Conservation (phyloP, 2,113 vertebrate species). For the Reinhardtius hippoglossoides region DNA sequence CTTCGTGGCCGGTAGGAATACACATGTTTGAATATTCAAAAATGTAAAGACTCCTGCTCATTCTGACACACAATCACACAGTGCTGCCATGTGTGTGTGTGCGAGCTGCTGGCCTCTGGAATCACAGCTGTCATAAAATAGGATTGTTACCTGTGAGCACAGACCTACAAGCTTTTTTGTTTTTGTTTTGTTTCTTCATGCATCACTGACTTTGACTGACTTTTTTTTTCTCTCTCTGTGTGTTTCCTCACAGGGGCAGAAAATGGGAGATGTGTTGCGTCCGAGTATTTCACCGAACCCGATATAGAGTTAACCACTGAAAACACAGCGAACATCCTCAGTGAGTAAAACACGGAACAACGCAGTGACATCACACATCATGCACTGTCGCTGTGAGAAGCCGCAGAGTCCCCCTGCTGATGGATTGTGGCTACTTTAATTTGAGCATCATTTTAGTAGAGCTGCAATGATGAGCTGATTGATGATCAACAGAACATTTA, state of each 20-base stretch:
- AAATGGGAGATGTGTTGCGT: slow-evolving; percentile 91
- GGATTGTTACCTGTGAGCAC: slow-evolving; percentile 53
- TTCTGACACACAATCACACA: background rate
- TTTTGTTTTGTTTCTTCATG: slow-evolving; percentile 39
- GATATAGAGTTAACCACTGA: slow-evolving; percentile 93
- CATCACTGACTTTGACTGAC: slow-evolving; percentile 34
- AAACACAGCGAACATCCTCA: slow-evolving; percentile 94
- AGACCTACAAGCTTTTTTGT: slow-evolving; percentile 16
- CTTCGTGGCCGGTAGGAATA: slow-evolving; percentile 88
- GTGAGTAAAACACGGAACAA: slow-evolving; percentile 79
- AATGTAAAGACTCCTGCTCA: background rate
- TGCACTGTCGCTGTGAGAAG: background rate
- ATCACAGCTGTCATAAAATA: slow-evolving; percentile 53
- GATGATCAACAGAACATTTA: background rate
- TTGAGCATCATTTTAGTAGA: background rate
- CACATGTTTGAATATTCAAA: background rate
- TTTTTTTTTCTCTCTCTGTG: slow-evolving; percentile 2
- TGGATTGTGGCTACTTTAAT: slow-evolving; percentile 11
- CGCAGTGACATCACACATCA: background rate
- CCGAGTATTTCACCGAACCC: slow-evolving; percentile 92
- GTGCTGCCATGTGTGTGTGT: too few species aligned
- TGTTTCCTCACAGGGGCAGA: slow-evolving; percentile 84
- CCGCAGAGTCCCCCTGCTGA: slow-evolving; percentile 44
- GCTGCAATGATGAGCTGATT: background rate
- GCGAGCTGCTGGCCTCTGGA: slow-evolving; percentile 23